Evolutionary conservation across 30 jellyfish, hydroid and myxozoan species (phyloP), one percentile per base, ranked within the genome.

Genomic region (Aurelia sp.): DNA sequence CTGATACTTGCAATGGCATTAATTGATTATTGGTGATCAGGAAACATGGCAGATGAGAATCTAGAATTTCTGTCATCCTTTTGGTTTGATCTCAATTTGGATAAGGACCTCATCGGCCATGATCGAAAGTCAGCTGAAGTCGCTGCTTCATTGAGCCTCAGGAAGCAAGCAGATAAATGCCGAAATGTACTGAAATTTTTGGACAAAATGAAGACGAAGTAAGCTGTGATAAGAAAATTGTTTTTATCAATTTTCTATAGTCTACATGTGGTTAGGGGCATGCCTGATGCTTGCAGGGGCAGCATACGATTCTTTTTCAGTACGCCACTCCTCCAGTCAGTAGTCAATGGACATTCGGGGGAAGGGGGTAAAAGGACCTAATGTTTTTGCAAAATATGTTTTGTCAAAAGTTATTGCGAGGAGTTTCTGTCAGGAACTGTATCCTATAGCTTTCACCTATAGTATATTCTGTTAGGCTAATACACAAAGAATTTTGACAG

Each of bases 131-230:
- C 86, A 27, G 27, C 51, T 12, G 66, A 16, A 58, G 67, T 61
- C 0, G 66, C 23, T 18, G 68, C 62, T 44, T 6, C 66, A 44
- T 5, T 44, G 55, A 41, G 22, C 3, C 82, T 79, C 23, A 67
- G 82, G 53, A 74, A 87, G 30, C 78, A 77, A 71, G 86, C 96
- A 19, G 96, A 87, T 22, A 74, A 77, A 50, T 57, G 50, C 55
- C 86, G 96, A 17, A 87, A 74, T 30, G 37, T 87, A 15, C 1
- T 76, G 11, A 52, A 41, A 22, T 71, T 76, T 31, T 62, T 87
- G 66, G 67, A 81, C 63, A 72, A 60, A 48, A 60, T 53, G 78
- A 62, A 47, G 53, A 33, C 31, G 72, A 73, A 82, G 94, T 85
- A 57, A 7, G 23, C 18, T 66, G 11, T 64, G 57, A 35, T 13